Percentiles rank a stretch among this genome's conserved stretches.
Conservation (phyloP, 2,797 vertebrate species). For the Galagoides demidoff region DNA sequence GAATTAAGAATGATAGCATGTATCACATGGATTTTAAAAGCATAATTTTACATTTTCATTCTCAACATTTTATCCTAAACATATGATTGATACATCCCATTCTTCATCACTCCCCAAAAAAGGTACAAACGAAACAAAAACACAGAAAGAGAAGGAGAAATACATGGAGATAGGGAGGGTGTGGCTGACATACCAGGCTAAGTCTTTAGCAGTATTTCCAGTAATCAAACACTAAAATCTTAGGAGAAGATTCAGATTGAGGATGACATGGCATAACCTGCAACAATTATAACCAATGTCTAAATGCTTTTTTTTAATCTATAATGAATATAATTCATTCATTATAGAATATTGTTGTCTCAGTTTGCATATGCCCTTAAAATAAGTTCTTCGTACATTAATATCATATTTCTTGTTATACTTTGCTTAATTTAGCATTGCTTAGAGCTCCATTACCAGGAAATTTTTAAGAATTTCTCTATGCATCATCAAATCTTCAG, state of each 20-base stretch:
- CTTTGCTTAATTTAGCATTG: background rate
- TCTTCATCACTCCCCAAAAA: background rate
- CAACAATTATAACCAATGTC: background rate
- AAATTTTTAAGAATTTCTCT: background rate
- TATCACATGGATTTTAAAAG: background rate
- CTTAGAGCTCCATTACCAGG: background rate
- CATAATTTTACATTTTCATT: background rate
- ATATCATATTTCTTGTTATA: background rate
- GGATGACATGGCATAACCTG: background rate
- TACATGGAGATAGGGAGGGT: background rate
- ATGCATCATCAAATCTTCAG: background rate
- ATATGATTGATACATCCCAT: background rate
- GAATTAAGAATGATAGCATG: background rate
- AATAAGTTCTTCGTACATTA: background rate
- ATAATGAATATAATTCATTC: background rate
- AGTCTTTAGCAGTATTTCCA: background rate
- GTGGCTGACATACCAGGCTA: background rate
- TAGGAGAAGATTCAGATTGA: background rate
- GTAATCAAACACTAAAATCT: background rate
- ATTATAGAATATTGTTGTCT: background rate
- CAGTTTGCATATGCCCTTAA: background rate
- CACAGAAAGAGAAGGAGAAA: background rate
- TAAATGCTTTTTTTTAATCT: background rate
- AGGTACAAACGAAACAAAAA: background rate
- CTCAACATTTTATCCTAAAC: constrained; percentile 33